A percentile compares a stretch with the other conserved stretches of the same genome.
These are phyloP conservation scores for Heliconius hermathena DNA, from an alignment of 1,140 invertebrate genomes.

Conservation along the genomic window DNA sequence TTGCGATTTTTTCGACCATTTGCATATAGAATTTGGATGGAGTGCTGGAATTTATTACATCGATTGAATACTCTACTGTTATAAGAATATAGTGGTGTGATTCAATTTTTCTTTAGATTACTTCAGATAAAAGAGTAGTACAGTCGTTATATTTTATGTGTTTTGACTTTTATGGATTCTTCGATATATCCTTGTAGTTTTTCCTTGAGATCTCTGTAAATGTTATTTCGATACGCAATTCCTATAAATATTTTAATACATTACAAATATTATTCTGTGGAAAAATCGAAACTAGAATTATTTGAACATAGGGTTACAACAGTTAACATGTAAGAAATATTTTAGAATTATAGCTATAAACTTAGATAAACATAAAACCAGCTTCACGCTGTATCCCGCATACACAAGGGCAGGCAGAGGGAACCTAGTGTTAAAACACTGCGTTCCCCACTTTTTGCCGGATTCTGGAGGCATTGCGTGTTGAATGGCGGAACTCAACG, in stretches of 20 bases:
- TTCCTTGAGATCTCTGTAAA: not conserved
- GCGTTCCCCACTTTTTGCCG: too few relatives aligned
- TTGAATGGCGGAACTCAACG: too few relatives aligned
- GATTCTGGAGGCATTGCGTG: too few relatives aligned
- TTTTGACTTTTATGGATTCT: conserved; percentile 5
- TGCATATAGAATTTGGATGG: conserved; percentile 27
- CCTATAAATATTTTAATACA: not conserved
- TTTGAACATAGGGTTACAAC: too few relatives aligned
- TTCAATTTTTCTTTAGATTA: conserved; percentile 19
- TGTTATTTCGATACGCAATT: not conserved
- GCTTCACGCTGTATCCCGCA: too few relatives aligned
- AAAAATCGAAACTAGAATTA: too few relatives aligned
- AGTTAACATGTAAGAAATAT: too few relatives aligned
- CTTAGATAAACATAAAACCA: too few relatives aligned
- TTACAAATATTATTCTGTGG: not conserved
- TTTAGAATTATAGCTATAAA: too few relatives aligned
- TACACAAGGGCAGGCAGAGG: too few relatives aligned
- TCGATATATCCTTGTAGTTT: not conserved
- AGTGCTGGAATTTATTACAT: conserved; percentile 26
- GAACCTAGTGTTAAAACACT: too few relatives aligned
- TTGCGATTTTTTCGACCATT: conserved; percentile 24
- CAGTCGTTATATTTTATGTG: not conserved
- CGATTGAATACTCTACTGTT: not conserved
- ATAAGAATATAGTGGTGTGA: conserved; percentile 14
- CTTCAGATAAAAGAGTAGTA: not conserved